Percentiles rank a stretch among this genome's conserved stretches.
Evolutionary conservation across 2,797 vertebrate species (phyloP).

Genomic region (Lates japonicus): DNA sequence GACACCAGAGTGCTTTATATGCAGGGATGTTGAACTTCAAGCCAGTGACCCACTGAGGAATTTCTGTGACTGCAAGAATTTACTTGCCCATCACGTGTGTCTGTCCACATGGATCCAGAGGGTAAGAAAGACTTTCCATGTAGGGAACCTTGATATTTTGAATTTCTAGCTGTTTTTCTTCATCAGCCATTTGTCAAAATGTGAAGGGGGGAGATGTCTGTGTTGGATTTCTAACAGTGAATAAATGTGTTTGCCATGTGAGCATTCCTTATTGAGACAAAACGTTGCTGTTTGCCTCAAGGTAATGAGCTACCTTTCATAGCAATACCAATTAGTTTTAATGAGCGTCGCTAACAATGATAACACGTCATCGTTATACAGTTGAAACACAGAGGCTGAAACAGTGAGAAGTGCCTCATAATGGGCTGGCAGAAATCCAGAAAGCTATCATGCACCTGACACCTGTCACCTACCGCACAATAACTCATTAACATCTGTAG

Average conservation of each 20-base stretch:
- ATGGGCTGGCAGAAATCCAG: slow-evolving; percentile 71
- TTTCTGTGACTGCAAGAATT: slow-evolving; percentile 85
- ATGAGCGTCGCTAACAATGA: slow-evolving; percentile 76
- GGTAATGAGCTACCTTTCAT: slow-evolving; percentile 75
- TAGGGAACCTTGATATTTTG: slow-evolving; percentile 46
- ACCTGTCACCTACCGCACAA: slow-evolving; percentile 63
- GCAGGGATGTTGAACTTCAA: slow-evolving; percentile 84
- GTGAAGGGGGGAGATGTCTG: slow-evolving; percentile 34
- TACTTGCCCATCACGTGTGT: slow-evolving; percentile 78
- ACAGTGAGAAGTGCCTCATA: slow-evolving; percentile 62
- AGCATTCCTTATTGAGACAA: slow-evolving; percentile 73
- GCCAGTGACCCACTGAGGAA: slow-evolving; percentile 81
- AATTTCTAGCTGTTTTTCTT: slow-evolving; percentile 38
- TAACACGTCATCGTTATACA: slow-evolving; percentile 61
- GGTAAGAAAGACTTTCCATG: slow-evolving; percentile 59
- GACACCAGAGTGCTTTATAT: slow-evolving; percentile 89
- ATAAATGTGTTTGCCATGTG: slow-evolving; percentile 64
- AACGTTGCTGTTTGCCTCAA: slow-evolving; percentile 65
- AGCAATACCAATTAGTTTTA: slow-evolving; percentile 79
- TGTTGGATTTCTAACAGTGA: slow-evolving; percentile 39
- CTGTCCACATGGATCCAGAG: slow-evolving; percentile 84
- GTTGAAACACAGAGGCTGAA: slow-evolving; percentile 62
- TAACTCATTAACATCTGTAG: slow-evolving; percentile 65
- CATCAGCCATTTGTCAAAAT: slow-evolving; percentile 54
- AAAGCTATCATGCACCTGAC: slow-evolving; percentile 61